Evolutionary conservation across 1,140 invertebrate species (phyloP).

Genomic region (Tetramorium parvispinum): DNA sequence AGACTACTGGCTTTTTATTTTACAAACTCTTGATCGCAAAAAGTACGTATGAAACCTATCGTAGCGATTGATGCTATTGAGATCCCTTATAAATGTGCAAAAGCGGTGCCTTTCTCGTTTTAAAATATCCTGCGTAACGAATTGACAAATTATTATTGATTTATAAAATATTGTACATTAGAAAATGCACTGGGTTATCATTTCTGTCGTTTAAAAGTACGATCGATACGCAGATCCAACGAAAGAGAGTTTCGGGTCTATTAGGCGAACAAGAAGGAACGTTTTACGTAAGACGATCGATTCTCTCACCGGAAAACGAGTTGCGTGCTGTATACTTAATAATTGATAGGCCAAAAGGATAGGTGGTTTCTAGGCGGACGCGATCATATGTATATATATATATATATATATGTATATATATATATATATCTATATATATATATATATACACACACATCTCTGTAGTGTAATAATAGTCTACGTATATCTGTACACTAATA

Average conservation of each 20-base stretch:
- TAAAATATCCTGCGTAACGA: constrained; percentile 44
- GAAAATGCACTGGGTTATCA: not conserved
- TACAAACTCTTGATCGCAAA: not conserved
- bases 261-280: constrained; percentile 72
- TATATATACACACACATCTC: not conserved
- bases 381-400: not conserved
- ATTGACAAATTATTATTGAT: constrained; percentile 6
- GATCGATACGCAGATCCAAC: constrained; percentile 35
- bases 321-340: constrained; percentile 12
- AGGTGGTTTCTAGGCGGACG: constrained; percentile 47
- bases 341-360: constrained; percentile 67
- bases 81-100: not conserved
- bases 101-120: not conserved
- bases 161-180: constrained; percentile 44
- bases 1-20: not conserved
- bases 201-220: not conserved
- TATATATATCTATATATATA: not conserved
- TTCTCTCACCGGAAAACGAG: constrained; percentile 31
- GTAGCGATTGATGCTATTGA: not conserved
- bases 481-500: not conserved
- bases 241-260: constrained; percentile 43
- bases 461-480: constrained; percentile 26
- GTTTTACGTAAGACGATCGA: constrained; percentile 45
- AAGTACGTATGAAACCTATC: not conserved
- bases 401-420: not conserved